Base-by-base conservation (phyloP, 2,113 vertebrate genomes). In the Heterocephalus glaber region DNA sequence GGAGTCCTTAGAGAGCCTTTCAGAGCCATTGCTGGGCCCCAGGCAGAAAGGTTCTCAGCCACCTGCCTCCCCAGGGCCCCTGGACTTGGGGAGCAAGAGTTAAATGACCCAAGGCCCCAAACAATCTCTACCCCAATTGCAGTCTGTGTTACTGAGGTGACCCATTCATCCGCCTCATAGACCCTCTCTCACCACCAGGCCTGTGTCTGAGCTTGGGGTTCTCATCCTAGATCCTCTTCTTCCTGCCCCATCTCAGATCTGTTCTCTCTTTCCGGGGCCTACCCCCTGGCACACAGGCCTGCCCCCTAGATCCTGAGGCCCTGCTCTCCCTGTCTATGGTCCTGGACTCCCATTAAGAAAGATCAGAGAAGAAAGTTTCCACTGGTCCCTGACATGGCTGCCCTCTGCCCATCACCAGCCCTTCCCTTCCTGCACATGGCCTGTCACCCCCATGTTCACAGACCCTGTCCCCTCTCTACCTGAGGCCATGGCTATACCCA, bases 361-460 rank as follows among this genome's bases (percentile, higher is more conserved):
- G 49, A 77, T 83, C 4, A 20, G 35, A 77, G 13, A 13, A 77
- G 72, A 70, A 17, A 54, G n/a, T 66, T 82, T 41, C 33, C 5
- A 6, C 47, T 65, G 38, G 10, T 11, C 82, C 60, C 19, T 7
- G 2, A 9, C 26, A 20, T 1, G n/a, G 10, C 24, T 66, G 35
- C 28, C 49, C 16, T 0, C 24, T n/a, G 60, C 12, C 47, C 2
- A 9, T 44, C 66, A 4, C 79, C n/a, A 7, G 9, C 35, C 41
- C 33, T 28, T 82, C 9, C 86, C 35, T 12, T 49, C 14, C 49
- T 90, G 60, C 6, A 47, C 72, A 1, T 41, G 54, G 61, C 28
- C 2, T 7, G 11, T 38, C 20, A n/a, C 28, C 11, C 47, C 16
- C 13, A 30, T 1, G 5, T 80, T 35, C n/a, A 7, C 4, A 2